Conservation (phyloP, 2,888 invertebrate species). For the Epinotia ramella region DNA sequence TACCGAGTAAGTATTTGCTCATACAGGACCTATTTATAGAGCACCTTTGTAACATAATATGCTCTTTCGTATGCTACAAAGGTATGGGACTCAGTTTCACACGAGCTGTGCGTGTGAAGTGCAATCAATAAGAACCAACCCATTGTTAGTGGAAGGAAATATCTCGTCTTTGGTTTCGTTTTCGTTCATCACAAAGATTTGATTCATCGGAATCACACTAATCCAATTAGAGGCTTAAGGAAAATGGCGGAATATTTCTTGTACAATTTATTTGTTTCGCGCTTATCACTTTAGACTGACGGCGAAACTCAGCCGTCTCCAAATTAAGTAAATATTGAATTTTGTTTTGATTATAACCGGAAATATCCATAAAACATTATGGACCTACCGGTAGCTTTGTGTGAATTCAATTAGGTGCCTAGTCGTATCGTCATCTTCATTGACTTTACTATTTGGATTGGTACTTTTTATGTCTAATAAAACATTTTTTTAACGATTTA, state of each 20-base stretch:
- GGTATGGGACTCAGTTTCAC: slow-evolving; percentile 25
- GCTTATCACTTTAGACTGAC: slow-evolving; percentile 42
- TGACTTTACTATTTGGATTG: not conserved
- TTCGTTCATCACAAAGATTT: slow-evolving; percentile 63
- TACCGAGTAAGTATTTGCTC: not conserved
- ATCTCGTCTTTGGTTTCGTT: slow-evolving; percentile 53
- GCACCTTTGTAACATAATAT: slow-evolving; percentile 39
- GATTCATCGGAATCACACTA: slow-evolving; percentile 64
- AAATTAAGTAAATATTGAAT: slow-evolving; percentile 32
- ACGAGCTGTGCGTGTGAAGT: slow-evolving; percentile 40
- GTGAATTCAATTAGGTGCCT: not conserved
- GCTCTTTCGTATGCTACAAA: slow-evolving; percentile 28
- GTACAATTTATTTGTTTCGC: slow-evolving; percentile 41
- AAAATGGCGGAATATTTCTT: slow-evolving; percentile 40
- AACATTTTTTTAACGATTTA: not conserved
- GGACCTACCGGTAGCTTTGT: not conserved
- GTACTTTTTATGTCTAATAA: not conserved
- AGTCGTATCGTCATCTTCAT: not conserved
- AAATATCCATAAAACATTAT: slow-evolving; percentile 2
- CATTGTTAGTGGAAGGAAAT: slow-evolving; percentile 40
- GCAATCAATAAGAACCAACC: slow-evolving; percentile 42
- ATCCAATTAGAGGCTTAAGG: slow-evolving; percentile 58
- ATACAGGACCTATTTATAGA: slow-evolving; percentile 16
- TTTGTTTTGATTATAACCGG: slow-evolving; percentile 3
- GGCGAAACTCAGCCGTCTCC: slow-evolving; percentile 41